These are phyloP conservation scores for Microcebus griseorufus DNA, from an alignment of 2,113 vertebrate species.

Conservation along the genomic window DNA sequence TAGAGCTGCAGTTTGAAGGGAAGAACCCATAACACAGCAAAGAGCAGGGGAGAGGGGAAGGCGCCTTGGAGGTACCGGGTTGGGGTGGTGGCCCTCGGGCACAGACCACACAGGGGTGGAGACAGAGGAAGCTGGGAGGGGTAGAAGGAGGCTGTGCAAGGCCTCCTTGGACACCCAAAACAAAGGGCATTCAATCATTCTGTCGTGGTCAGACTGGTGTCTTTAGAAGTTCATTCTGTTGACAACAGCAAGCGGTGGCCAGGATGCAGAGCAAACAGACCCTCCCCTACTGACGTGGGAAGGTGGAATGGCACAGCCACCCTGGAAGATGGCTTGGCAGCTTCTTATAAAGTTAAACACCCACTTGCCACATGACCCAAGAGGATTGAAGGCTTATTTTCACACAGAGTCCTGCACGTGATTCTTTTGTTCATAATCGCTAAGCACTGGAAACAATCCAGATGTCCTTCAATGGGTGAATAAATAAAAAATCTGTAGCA, in stretches of 20 bases:
- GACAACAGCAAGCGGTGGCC: background rate
- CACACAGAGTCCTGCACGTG: background rate
- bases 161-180: no score
- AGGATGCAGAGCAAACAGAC: background rate
- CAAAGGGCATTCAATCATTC: background rate
- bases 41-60: background rate
- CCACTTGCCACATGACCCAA: background rate
- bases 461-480: background rate
- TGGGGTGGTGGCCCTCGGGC: background rate
- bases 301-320: no score
- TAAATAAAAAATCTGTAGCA: background rate
- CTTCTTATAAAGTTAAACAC: background rate
- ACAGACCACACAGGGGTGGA: no score
- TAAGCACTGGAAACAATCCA: background rate
- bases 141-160: background rate
- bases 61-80: background rate
- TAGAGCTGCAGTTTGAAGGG: background rate
- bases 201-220: background rate
- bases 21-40: background rate
- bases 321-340: background rate
- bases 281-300: rapidly evolving
- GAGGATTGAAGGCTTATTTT: background rate
- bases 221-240: background rate
- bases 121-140: background rate
- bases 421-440: background rate